Percentiles rank a stretch among this genome's conserved stretches.
phyloP scores from a whole-genome alignment of 2,888 invertebrate genomes.

The Elgonia sp. region DNA sequence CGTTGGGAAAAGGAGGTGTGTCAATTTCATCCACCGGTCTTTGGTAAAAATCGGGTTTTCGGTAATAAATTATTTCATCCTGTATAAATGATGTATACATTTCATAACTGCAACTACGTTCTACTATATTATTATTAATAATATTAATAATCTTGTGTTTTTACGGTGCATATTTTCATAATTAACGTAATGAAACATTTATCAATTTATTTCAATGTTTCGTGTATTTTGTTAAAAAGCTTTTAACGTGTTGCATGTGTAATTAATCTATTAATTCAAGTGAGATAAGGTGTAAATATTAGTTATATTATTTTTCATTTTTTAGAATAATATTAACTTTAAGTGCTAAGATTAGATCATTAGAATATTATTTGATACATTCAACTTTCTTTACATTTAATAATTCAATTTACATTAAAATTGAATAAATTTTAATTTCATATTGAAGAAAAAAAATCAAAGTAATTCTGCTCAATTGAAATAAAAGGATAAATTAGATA shows the following conservation, averaged over 20 bases:
- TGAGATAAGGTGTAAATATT: not conserved
- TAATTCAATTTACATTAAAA: too few relatives aligned
- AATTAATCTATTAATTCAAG: not conserved
- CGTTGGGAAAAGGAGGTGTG: slow-evolving; percentile 84
- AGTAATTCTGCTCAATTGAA: too few relatives aligned
- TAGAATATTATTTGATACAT: too few relatives aligned
- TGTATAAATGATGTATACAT: slow-evolving; percentile 65
- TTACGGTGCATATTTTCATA: slow-evolving; percentile 39
- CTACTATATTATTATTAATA: slow-evolving; percentile 4
- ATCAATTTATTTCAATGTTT: slow-evolving; percentile 31
- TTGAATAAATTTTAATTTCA: too few relatives aligned
- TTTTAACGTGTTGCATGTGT: not conserved
- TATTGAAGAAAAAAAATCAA: too few relatives aligned
- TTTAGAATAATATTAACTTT: not conserved
- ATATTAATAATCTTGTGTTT: slow-evolving; percentile 31
- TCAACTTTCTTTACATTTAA: too few relatives aligned
- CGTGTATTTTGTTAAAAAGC: slow-evolving; percentile 32
- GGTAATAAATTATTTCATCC: slow-evolving; percentile 80
- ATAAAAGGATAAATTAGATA: too few relatives aligned
- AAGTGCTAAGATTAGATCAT: too few relatives aligned
- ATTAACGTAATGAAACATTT: slow-evolving; percentile 73
- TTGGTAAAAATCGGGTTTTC: slow-evolving; percentile 83
- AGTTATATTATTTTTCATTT: not conserved
- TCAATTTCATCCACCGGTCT: slow-evolving; percentile 85
- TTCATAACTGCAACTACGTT: slow-evolving; percentile 45